Evolutionary conservation across 2,888 invertebrate genomes (phyloP), one percentile per base, ranked within the genome.

Genomic region (Polydrusus tereticollis): DNA sequence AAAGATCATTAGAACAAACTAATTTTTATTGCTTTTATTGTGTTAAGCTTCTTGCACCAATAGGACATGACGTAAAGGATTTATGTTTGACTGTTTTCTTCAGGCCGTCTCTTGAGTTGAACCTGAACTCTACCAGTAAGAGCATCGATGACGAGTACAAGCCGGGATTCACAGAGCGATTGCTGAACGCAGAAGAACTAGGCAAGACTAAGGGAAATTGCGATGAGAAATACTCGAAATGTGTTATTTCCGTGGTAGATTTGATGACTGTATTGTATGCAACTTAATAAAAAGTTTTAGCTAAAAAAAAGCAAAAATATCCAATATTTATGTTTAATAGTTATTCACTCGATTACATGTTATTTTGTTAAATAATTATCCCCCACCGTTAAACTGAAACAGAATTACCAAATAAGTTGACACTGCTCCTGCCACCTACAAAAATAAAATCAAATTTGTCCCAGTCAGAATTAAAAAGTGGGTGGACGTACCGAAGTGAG

Each of bases 91-190:
- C n/a, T 26, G 3, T 29, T 47, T 16, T 58, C 45, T 77, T 43
- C 58, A 82, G 82, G 45, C 82, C 82, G 12, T 82, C 82, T 8
- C 50, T 81, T 29, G 82, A 81, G 38, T 55, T 78, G 10, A 45
- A 59, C 12, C 14, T 41, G 12, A 55, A 41, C 10, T 29, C 20
- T 2, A 43, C 55, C 1, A 74, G 73, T 41, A 36, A 29, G 47
- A 69, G 59, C 0, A 20, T 63, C 21, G 12, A 58, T 41, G 57
- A 72, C 10, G 29, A 36, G 8, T 33, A 65, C n/a, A 21, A 67
- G 12, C 29, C 26, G 0, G 57, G 47, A 33, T 78, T 81, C 26
- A 63, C 69, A 0, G 58, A 77, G 26, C 77, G 75, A 26, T 52
- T 81, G 29, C 36, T 82, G 16, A 38, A 70, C 14, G 82, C 82